These are phyloP conservation scores for Heliconius erato DNA, from an alignment of 2,888 invertebrate species.

Conservation along the genomic window DNA sequence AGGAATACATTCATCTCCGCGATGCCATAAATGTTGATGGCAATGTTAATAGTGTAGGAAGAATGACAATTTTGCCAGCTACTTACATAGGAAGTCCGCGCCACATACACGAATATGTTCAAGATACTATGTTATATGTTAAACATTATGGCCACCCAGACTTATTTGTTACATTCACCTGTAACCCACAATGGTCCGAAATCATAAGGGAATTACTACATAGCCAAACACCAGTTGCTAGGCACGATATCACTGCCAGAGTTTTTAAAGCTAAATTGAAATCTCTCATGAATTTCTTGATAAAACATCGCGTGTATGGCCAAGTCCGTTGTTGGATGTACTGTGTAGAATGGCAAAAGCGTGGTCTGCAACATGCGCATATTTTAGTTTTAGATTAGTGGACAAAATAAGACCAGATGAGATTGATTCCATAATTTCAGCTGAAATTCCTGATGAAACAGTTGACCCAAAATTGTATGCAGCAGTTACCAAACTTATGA, in stretches of 20 bases:
- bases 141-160: constrained; percentile 52
- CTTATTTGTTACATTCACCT: constrained; percentile 41
- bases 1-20: constrained; percentile 53
- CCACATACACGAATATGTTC: constrained; percentile 50
- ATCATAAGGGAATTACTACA: constrained; percentile 43
- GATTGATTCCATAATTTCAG: too few species aligned
- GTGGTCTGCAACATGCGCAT: constrained; percentile 49
- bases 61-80: constrained; percentile 53
- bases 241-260: constrained; percentile 58
- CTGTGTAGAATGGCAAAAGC: constrained; percentile 17
- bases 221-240: constrained; percentile 52
- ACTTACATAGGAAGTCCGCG: constrained; percentile 45
- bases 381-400: constrained; percentile 51
- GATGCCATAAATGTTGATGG: constrained; percentile 52
- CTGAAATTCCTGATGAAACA: constrained; percentile 42
- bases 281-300: constrained; percentile 50
- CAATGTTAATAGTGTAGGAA: constrained; percentile 53
- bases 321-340: constrained; percentile 48
- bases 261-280: constrained; percentile 52
- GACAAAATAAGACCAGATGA: too few species aligned
- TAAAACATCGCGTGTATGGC: constrained; percentile 51
- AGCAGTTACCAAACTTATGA: constrained; percentile 42
- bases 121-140: constrained; percentile 57
- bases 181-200: constrained; percentile 52
- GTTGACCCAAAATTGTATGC: constrained; percentile 42